Percentiles rank a stretch among this genome's conserved stretches.
phyloP scores from a whole-genome alignment of 2,113 vertebrate genomes.

The Orcinus orca region DNA sequence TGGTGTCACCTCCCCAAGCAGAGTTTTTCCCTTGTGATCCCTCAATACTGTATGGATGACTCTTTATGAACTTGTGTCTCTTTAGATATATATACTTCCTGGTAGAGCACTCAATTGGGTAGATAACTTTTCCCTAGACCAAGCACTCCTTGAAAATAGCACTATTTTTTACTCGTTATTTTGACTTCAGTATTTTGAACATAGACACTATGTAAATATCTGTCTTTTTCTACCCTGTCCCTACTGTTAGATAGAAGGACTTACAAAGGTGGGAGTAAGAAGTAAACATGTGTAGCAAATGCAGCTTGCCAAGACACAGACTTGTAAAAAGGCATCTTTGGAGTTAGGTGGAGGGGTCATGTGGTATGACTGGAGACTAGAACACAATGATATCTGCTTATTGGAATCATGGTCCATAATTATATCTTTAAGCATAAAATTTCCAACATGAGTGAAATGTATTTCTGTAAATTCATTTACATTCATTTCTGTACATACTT shows the following conservation, averaged over 20 bases:
- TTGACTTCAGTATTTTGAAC: background rate
- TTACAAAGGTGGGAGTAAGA: background rate
- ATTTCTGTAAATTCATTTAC: background rate
- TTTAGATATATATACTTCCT: background rate
- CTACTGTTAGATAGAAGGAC: background rate
- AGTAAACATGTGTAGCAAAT: background rate
- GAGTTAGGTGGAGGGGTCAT: rapidly evolving
- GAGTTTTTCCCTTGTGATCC: background rate
- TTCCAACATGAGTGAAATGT: background rate
- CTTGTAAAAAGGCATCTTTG: background rate
- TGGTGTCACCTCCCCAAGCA: background rate
- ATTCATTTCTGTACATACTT: background rate
- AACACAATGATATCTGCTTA: background rate
- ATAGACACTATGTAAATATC: background rate
- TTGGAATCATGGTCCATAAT: background rate
- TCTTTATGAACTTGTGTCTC: background rate
- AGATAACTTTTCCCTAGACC: background rate
- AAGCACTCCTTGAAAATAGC: background rate
- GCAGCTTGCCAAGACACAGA: background rate
- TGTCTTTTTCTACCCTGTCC: background rate
- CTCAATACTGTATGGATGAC: background rate
- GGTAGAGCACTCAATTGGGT: background rate
- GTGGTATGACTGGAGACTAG: background rate
- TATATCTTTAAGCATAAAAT: background rate
- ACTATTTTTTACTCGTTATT: background rate